Evolutionary conservation across 2,797 vertebrate genomes (phyloP).

Genomic region (Emydoidea blandingii): DNA sequence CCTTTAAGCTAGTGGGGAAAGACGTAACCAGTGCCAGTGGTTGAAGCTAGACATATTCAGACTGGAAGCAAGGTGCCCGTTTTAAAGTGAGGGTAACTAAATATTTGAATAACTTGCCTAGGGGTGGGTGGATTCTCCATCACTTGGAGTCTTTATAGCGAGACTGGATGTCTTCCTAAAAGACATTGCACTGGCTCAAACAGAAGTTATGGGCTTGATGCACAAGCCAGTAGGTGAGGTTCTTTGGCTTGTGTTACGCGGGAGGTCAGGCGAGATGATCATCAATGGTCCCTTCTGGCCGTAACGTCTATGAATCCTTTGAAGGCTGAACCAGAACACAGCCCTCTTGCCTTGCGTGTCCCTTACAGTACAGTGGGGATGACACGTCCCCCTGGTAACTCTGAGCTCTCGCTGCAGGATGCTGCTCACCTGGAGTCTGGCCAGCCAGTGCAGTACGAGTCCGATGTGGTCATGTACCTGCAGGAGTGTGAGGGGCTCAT

Average conservation of each 20-base stretch:
- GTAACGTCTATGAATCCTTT: neutral
- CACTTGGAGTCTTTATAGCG: neutral
- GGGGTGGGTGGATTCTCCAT: neutral
- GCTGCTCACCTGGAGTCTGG: constrained; percentile 92
- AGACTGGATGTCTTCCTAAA: neutral
- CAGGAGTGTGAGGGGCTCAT: constrained; percentile 94
- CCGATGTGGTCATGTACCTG: constrained; percentile 91
- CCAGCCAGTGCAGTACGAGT: constrained; percentile 89
- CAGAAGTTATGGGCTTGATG: accelerated
- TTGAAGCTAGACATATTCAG: neutral
- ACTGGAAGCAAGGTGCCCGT: neutral
- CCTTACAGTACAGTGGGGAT: no score
- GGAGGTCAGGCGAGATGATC: neutral
- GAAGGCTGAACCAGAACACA: neutral
- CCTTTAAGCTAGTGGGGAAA: neutral
- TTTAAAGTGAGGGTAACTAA: neutral
- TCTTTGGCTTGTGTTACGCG: neutral
- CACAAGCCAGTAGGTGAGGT: accelerated
- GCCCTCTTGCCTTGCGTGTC: neutral
- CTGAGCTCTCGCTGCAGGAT: constrained; percentile 82
- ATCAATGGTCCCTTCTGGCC: neutral
- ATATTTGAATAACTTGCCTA: neutral
- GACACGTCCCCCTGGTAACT: neutral
- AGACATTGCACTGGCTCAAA: neutral
- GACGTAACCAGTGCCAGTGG: neutral